Base-by-base conservation (phyloP, 2,888 invertebrate species). In the Dynastes maya region DNA sequence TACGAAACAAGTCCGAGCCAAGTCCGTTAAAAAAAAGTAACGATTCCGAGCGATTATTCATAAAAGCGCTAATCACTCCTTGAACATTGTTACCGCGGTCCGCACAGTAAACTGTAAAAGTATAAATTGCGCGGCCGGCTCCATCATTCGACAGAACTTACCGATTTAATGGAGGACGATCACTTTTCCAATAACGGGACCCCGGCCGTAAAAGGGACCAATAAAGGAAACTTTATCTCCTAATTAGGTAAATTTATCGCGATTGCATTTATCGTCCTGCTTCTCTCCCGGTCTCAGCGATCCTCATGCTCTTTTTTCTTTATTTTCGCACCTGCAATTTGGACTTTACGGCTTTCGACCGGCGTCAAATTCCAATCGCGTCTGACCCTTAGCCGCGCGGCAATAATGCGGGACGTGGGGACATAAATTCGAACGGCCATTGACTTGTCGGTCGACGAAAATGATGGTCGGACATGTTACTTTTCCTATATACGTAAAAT, bases 161-260 rank as follows among this genome's bases (percentile, higher is more conserved):
- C 61, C 45, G 72, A 74, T 74, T 74, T 61, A 74, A 74, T 61
- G 29, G 72, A 5, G 27, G 72, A 45, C 72, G 40, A 74, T 74
- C 61, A 61, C 61, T 74, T 74, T 74, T 61, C 63, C 72, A 74
- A 74, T 74, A 74, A 58, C 61, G 58, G n/a, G 53, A 32, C 32
- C 16, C 40, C 16, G 55, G 22, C 58, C 72, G 72, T 72, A 72
- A 72, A 72, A 58, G 58, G 58, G 61, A 61, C 61, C 72, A 74
- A 74, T 74, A 74, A 74, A 74, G 72, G 61, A 74, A 74, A 61
- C 61, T 74, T 74, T 74, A 74, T 74, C 63, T 58, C 61, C 72
- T 74, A 74, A 74, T 74, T 74, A 74, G 72, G 72, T 45, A 74
- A 74, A 74, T 74, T 74, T 74, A 74, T 74, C 58, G 61, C 68